phyloP scores from a whole-genome alignment of 2,797 vertebrate genomes.

The Carapus acus region DNA sequence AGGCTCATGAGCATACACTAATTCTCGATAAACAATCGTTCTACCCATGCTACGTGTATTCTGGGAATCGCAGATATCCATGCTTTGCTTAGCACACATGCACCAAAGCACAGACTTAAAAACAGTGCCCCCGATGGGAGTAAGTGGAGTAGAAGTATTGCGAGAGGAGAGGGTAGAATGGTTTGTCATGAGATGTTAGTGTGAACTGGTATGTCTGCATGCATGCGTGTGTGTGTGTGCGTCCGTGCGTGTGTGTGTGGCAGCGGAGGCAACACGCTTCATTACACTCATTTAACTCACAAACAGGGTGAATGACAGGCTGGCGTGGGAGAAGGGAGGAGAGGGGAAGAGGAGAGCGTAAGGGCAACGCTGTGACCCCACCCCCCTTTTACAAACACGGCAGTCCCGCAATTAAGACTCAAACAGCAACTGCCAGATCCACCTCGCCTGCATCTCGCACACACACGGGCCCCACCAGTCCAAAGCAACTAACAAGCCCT shows the following conservation, averaged over 20 bases:
- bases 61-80: conserved; percentile 53
- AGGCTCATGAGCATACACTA: conserved; percentile 53
- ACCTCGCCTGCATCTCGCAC: conserved; percentile 30
- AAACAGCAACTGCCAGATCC: conserved; percentile 67
- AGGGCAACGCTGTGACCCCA: conserved; percentile 52
- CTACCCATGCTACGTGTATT: conserved; percentile 51
- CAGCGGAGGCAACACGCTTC: conserved; percentile 62
- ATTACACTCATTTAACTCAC: conserved; percentile 75
- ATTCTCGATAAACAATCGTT: conserved; percentile 56
- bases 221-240: conserved; percentile 7
- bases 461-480: conserved; percentile 38
- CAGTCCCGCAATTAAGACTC: conserved; percentile 73
- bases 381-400: conserved; percentile 65
- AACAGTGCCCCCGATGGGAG: conserved; percentile 59
- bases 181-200: conserved; percentile 68
- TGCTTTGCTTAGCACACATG: conserved; percentile 48
- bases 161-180: conserved; percentile 51
- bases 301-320: conserved; percentile 71
- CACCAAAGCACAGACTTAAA: conserved; percentile 45
- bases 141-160: conserved; percentile 70
- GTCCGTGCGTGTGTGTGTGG: conserved; percentile 25
- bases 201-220: conserved; percentile 45
- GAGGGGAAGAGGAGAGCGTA: conserved; percentile 43
- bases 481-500: conserved; percentile 57
- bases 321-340: conserved; percentile 63